Evolutionary conservation across 2,888 invertebrate genomes (phyloP), one percentile per base, ranked within the genome.

Genomic region (Eugnorisma glareosa): DNA sequence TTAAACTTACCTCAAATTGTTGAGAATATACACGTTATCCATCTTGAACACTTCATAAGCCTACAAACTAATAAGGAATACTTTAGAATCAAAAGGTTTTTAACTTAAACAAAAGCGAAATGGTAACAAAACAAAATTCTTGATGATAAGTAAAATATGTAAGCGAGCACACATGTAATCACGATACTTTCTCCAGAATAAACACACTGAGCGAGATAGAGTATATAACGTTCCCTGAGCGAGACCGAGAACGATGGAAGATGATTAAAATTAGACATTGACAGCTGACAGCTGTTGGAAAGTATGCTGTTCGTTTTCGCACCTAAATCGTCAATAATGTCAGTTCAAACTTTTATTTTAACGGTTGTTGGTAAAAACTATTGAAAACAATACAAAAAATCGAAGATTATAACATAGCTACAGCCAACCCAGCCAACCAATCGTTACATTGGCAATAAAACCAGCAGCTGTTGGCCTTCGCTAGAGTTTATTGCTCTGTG

Each of bases 11-110:
- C 95, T 92, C 84, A 95, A 90, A 89, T 95, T 96, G 80, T 96
- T 95, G 54, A 96, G 90, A 85, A 96, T 94, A 85, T 92, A 93
- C 54, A 92, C 91, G 89, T 94, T 96, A 90, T 96, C 96, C 96
- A 96, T 96, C 75, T 86, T 91, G 66, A 59, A 70, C 78, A 84
- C 75, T 85, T 87, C 87, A 86, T 83, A 82, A 67, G 82, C 75
- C 89, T 81, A 82, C 85, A 21, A 74, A 84, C 37, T 67, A 73
- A 24, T n/a, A 13, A 28, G 37, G 13, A 40, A 37, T 37, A 48
- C 37, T 40, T 63, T 3, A 35, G 57, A 73, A 70, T 48, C 35
- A 51, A 71, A 66, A 37, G 28, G 2, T 54, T 68, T 68, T 10
- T 54, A 76, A 57, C 18, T 24, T 18, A 76, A 79, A 81, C 79